Evolutionary conservation across 2,888 invertebrate species (phyloP).

Genomic region (Apotomis turbidana): DNA sequence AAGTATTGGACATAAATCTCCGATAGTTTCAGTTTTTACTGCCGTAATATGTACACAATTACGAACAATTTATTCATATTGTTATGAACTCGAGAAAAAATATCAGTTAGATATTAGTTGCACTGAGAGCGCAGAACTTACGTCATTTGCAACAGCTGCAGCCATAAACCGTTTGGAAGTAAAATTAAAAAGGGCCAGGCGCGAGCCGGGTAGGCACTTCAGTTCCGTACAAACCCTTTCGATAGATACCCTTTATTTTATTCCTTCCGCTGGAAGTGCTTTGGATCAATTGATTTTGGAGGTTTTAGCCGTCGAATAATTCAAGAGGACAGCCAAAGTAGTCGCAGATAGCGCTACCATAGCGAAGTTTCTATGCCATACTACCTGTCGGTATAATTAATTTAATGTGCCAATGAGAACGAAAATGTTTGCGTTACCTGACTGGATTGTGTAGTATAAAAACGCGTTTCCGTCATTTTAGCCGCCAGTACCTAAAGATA

Average conservation of each 20-base stretch:
- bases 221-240: background rate
- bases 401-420: too few relatives aligned
- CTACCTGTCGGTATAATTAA: too few relatives aligned
- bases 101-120: background rate
- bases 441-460: too few relatives aligned
- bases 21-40: too few relatives aligned
- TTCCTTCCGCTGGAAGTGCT: background rate
- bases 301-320: background rate
- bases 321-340: too few relatives aligned
- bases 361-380: too few relatives aligned
- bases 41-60: background rate
- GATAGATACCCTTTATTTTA: background rate
- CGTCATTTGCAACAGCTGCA: constrained; percentile 22
- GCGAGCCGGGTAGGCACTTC: background rate
- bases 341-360: background rate
- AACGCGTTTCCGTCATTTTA: too few relatives aligned
- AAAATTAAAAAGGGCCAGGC: constrained; percentile 14
- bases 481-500: too few relatives aligned
- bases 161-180: constrained; percentile 5
- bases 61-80: background rate
- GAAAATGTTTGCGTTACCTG: too few relatives aligned
- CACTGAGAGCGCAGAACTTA: constrained; percentile 2
- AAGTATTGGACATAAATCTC: too few relatives aligned
- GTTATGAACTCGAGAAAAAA: background rate
- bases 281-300: constrained; percentile 1